Conservation (phyloP, 2,888 invertebrate species). For the Schrankia costaestrigalis region DNA sequence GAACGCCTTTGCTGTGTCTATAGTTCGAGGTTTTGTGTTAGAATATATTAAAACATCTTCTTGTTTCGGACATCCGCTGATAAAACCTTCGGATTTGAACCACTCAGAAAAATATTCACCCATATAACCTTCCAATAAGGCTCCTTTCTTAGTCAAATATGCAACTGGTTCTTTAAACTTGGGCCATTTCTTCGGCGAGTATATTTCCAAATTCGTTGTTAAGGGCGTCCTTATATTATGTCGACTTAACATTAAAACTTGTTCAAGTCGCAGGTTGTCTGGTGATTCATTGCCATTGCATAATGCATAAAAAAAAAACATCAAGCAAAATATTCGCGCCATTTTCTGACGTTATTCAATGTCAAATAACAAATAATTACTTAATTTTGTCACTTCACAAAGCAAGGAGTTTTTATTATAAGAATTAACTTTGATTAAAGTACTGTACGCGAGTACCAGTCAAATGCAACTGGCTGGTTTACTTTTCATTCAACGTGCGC, state of each 20-base stretch:
- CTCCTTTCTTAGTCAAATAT: slow-evolving; percentile 56
- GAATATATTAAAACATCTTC: slow-evolving; percentile 49
- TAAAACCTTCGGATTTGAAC: slow-evolving; percentile 42
- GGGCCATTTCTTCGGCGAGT: slow-evolving; percentile 49
- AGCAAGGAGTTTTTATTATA: too few relatives aligned
- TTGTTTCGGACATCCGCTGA: slow-evolving; percentile 44
- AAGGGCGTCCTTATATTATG: slow-evolving; percentile 60
- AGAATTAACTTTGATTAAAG: too few relatives aligned
- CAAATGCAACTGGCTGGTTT: too few relatives aligned
- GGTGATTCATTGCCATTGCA: slow-evolving; percentile 13
- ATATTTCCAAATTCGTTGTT: slow-evolving; percentile 34
- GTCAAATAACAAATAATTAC: too few relatives aligned
- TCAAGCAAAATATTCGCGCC: slow-evolving; percentile 10
- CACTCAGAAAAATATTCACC: slow-evolving; percentile 55
- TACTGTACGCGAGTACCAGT: too few relatives aligned
- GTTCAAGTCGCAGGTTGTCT: slow-evolving; percentile 20
- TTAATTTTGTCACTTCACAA: too few relatives aligned
- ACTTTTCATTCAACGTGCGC: too few relatives aligned
- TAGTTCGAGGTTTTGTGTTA: slow-evolving; percentile 56
- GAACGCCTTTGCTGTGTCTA: slow-evolving; percentile 53
- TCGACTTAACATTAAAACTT: slow-evolving; percentile 24
- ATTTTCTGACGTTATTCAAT: too few relatives aligned
- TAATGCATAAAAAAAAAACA: slow-evolving; percentile 9
- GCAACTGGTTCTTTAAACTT: slow-evolving; percentile 43
- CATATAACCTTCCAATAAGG: slow-evolving; percentile 53